Base-by-base conservation (phyloP, 2,113 vertebrate genomes). In the Sinocyclocheilus grahami region DNA sequence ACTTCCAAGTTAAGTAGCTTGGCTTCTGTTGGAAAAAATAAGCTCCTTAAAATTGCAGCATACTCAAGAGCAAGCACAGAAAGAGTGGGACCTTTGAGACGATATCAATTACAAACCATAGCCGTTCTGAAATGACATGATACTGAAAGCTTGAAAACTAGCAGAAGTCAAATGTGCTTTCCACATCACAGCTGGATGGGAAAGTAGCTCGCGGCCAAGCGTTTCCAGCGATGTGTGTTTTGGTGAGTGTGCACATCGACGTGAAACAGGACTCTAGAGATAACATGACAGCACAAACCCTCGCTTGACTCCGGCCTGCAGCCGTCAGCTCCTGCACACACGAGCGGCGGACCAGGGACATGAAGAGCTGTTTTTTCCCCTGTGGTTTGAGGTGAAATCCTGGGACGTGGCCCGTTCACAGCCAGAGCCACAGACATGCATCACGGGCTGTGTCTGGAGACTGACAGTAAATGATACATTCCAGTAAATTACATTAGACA, bases 81-180 rank as follows among this genome's bases (percentile, higher is more conserved):
- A 81, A 63, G 58, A 81, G 58, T 58, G 27, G 39, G 81, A 82
- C 48, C 81, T 71, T 33, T 12, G 46, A 71, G 81, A 71, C 62
- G 27, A 82, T 82, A 69, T 63, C 78, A 39, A 55, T 82, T 53
- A 82, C 63, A 82, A 62, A 85, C 88, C 87, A 85, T 88, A 93
- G 87, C 88, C 87, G 86, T 90, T 91, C 89, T 92, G 88, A 87
- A 89, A 91, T 92, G 89, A 88, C 89, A 92, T 77, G 88, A 91
- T 87, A 91, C 63, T 82, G 82, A 33, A 82, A 90, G 87, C 90
- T 87, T 88, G 88, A 89, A 93, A 93, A 90, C 86, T 89, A 88
- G 83, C 88, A 91, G 83, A 62, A 90, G 91, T 87, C 79, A 92
- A 88, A 92, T 90, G 89, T 89, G 89, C 88, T 91, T 93, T 92